Evolutionary conservation across 2,888 invertebrate species (phyloP).

Genomic region (Eudemis profundana): DNA sequence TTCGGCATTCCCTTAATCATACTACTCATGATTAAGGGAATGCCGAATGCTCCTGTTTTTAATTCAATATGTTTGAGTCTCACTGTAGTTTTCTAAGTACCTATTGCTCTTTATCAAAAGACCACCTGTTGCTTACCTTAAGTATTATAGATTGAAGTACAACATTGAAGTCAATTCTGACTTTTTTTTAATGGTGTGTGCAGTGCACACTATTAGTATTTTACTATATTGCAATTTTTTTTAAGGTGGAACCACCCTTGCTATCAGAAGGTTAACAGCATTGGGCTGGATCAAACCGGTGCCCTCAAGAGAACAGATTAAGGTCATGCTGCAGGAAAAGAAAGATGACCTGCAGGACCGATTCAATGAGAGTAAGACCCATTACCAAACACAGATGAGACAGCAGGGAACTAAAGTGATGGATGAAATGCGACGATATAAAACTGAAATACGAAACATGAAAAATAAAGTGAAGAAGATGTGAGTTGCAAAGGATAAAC

Average conservation of each 20-base stretch:
- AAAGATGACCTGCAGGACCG: conserved; percentile 87
- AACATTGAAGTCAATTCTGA: too few species aligned
- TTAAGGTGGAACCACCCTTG: conserved; percentile 93
- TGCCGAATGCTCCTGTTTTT: too few species aligned
- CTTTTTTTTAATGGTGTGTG: too few species aligned
- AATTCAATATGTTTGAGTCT: too few species aligned
- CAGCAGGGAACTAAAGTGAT: conserved; percentile 77
- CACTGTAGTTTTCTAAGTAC: too few species aligned
- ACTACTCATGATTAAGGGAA: too few species aligned
- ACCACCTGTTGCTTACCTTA: too few species aligned
- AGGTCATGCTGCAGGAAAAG: conserved; percentile 86
- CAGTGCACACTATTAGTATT: too few species aligned
- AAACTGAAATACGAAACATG: conserved; percentile 77
- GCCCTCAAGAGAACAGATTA: conserved; percentile 87
- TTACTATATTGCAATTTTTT: too few species aligned
- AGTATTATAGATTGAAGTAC: too few species aligned
- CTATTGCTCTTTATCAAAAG: too few species aligned
- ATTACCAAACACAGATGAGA: conserved; percentile 74
- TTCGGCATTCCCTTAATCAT: too few species aligned
- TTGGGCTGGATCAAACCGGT: conserved; percentile 94
- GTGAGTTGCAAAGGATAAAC: conserved; percentile 47
- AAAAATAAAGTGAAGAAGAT: conserved; percentile 79
- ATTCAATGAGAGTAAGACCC: conserved; percentile 84
- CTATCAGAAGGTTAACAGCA: conserved; percentile 92
- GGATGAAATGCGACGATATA: conserved; percentile 81